A percentile compares a stretch with the other conserved stretches of the same genome.
Conservation (phyloP, 2,797 vertebrate species). For the Strix occidentalis region DNA sequence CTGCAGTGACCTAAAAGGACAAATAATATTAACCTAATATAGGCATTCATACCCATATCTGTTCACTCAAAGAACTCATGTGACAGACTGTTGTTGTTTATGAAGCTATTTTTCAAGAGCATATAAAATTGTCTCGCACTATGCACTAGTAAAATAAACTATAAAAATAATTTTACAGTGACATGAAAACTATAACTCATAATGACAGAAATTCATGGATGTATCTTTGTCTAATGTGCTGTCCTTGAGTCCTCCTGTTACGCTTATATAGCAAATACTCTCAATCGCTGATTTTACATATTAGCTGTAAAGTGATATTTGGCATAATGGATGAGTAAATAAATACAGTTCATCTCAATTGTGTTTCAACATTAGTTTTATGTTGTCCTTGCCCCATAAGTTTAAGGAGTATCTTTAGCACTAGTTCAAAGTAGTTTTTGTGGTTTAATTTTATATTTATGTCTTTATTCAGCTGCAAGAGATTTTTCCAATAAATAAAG, state of each 20-base stretch:
- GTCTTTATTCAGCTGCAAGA: constrained; percentile 54
- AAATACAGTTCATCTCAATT: background rate
- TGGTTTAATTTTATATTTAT: constrained; percentile 68
- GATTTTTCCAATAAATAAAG: constrained; percentile 68
- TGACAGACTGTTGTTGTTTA: background rate
- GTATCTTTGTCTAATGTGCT: background rate
- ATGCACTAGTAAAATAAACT: background rate
- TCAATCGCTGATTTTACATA: background rate
- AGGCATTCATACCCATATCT: background rate
- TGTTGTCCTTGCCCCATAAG: background rate
- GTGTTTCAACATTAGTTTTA: background rate
- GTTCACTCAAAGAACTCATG: background rate
- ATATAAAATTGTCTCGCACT: background rate
- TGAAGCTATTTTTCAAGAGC: constrained; percentile 7
- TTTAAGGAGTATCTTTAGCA: background rate
- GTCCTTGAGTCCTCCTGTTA: background rate
- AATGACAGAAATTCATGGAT: background rate
- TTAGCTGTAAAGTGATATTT: background rate
- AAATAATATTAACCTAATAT: background rate
- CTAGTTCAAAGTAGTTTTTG: constrained; percentile 6
- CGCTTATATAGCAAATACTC: background rate
- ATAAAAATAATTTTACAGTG: background rate
- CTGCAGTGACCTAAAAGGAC: background rate
- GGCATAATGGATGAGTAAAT: background rate
- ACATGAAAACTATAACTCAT: constrained; percentile 11